phyloP scores from a whole-genome alignment of 1,140 invertebrate genomes.

The Nymphalis io region DNA sequence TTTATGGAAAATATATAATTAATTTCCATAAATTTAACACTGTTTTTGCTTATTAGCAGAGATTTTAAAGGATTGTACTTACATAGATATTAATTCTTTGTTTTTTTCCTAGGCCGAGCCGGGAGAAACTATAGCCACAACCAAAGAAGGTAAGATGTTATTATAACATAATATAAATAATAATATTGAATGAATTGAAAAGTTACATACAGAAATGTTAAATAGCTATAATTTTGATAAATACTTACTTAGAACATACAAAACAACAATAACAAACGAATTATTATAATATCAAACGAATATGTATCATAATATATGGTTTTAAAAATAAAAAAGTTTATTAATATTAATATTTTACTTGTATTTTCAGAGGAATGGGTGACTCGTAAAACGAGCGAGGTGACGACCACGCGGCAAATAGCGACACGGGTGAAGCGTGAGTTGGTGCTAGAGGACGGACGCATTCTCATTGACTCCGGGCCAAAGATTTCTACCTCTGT shows the following conservation, averaged over 20 bases:
- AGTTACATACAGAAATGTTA: too few relatives aligned
- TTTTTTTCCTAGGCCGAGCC: conserved; percentile 73
- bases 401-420: conserved; percentile 93
- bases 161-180: not conserved
- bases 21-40: too few relatives aligned
- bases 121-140: conserved; percentile 78
- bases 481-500: conserved; percentile 94
- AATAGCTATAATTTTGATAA: too few relatives aligned
- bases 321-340: not conserved
- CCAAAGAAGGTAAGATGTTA: conserved; percentile 75
- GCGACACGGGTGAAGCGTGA: conserved; percentile 94
- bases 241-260: too few relatives aligned
- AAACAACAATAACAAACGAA: too few relatives aligned
- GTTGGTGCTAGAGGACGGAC: conserved; percentile 93
- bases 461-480: conserved; percentile 92
- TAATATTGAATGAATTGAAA: too few relatives aligned
- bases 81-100: conserved; percentile 30
- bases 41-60: too few relatives aligned
- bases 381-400: conserved; percentile 92
- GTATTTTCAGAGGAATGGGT: conserved; percentile 92
- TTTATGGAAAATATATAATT: not conserved
- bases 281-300: too few relatives aligned
- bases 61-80: not conserved
- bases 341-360: not conserved
- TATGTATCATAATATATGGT: too few relatives aligned